Conservation (phyloP, 92 coral and sea anemone species). For the Bergia puertoricense region DNA sequence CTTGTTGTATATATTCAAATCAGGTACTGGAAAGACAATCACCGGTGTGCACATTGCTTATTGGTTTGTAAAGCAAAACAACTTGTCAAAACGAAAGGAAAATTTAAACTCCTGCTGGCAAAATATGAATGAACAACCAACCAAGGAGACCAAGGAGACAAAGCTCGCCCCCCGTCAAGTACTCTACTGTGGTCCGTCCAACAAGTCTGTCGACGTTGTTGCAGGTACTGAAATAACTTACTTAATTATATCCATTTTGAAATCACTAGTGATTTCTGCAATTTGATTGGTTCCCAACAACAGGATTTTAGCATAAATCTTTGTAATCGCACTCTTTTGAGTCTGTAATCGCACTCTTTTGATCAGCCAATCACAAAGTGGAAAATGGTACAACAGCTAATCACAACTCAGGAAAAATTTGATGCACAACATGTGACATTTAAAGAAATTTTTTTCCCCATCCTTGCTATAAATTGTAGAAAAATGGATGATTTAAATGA, state of each 20-base stretch:
- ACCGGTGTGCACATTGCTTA: slow-evolving; percentile 97
- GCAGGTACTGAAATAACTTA: slow-evolving; percentile 57
- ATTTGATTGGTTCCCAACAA: too few relatives aligned
- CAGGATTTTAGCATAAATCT: too few relatives aligned
- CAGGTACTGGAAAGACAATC: slow-evolving; percentile 96
- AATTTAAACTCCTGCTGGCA: not conserved
- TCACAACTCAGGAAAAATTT: too few relatives aligned
- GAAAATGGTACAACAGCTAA: too few relatives aligned
- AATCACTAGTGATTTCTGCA: too few relatives aligned
- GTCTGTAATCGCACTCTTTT: too few relatives aligned
- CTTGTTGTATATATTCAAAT: not conserved
- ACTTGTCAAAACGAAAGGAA: not conserved
- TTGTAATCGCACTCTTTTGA: too few relatives aligned
- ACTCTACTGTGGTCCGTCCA: slow-evolving; percentile 96
- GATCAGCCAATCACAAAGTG: too few relatives aligned
- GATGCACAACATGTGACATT: too few relatives aligned
- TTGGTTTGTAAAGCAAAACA: slow-evolving; percentile 81
- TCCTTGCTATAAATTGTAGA: too few relatives aligned
- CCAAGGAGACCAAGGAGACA: not conserved
- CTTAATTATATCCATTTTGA: not conserved
- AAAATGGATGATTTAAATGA: too few relatives aligned
- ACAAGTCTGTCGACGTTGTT: slow-evolving; percentile 94
- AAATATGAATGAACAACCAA: not conserved
- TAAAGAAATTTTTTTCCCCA: too few relatives aligned
- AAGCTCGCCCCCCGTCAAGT: slow-evolving; percentile 74